Conservation (phyloP, 1,140 invertebrate genomes). For the Heliconius himera region DNA sequence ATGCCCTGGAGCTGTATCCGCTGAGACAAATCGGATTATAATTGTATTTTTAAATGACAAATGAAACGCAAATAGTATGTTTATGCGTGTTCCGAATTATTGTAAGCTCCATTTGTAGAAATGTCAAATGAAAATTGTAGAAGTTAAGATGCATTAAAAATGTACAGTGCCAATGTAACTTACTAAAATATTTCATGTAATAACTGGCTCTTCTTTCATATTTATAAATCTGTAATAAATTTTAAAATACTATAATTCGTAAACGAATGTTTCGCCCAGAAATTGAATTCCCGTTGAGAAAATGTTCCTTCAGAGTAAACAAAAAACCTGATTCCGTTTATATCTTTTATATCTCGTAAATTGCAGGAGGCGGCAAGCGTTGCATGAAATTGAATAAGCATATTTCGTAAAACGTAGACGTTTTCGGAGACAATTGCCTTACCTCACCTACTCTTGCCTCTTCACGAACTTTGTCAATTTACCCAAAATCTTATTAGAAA, state of each 20-base stretch:
- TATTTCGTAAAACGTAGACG: conserved; percentile 81
- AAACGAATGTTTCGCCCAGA: conserved; percentile 70
- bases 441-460: conserved; percentile 79
- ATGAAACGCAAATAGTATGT: conserved; percentile 50
- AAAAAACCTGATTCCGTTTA: conserved; percentile 81
- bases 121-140: neutral
- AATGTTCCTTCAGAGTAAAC: conserved; percentile 80
- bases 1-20: conserved; percentile 70
- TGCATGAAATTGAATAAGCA: conserved; percentile 82
- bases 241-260: conserved; percentile 62
- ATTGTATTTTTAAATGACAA: conserved; percentile 72
- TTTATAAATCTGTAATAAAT: neutral
- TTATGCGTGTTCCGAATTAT: neutral
- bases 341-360: conserved; percentile 82
- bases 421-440: conserved; percentile 81
- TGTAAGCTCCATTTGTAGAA: neutral
- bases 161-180: neutral
- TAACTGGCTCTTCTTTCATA: too few relatives aligned
- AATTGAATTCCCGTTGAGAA: conserved; percentile 79
- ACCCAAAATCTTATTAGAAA: conserved; percentile 76
- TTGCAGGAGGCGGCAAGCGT: conserved; percentile 81
- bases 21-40: conserved; percentile 79
- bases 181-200: too few relatives aligned
- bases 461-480: conserved; percentile 81
- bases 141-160: neutral